phyloP scores from a whole-genome alignment of 2,797 vertebrate genomes.

The Ptychadena robeensis region DNA sequence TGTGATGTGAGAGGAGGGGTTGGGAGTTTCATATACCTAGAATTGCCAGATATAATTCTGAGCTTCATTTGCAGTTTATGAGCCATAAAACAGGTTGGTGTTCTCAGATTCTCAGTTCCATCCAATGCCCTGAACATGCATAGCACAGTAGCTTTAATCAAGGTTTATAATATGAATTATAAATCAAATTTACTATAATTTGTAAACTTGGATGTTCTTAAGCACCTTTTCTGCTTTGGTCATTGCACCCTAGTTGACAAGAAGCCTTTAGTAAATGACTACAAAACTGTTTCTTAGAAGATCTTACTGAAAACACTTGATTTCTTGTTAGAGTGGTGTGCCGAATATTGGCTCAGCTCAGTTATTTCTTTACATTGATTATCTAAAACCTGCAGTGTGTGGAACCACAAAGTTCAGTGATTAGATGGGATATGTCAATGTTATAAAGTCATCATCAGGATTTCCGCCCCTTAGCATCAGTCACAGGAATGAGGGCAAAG shows the following conservation, averaged over 20 bases:
- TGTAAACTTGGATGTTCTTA: not conserved
- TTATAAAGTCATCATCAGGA: slow-evolving; percentile 40
- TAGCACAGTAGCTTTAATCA: too few relatives aligned
- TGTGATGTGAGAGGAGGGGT: too few relatives aligned
- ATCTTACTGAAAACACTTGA: not conserved
- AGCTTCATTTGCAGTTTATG: too few relatives aligned
- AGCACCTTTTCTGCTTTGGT: not conserved
- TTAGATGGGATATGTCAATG: slow-evolving; percentile 32
- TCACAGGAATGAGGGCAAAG: slow-evolving; percentile 42
- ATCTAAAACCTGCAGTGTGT: slow-evolving; percentile 9
- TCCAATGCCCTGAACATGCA: too few relatives aligned
- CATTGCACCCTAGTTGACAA: not conserved
- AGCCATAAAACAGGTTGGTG: too few relatives aligned
- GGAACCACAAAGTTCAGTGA: slow-evolving; percentile 16
- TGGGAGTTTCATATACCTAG: too few relatives aligned
- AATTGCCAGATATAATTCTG: too few relatives aligned
- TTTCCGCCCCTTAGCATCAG: slow-evolving; percentile 23
- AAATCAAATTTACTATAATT: too few relatives aligned
- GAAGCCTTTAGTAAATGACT: not conserved
- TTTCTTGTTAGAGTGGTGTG: not conserved
- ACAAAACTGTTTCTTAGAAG: not conserved
- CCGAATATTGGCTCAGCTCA: not conserved
- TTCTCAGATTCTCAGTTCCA: too few relatives aligned
- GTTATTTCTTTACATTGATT: not conserved
- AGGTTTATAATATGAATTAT: too few relatives aligned